Evolutionary conservation across 1,140 invertebrate species (phyloP).

Genomic region (Idris sp.): DNA sequence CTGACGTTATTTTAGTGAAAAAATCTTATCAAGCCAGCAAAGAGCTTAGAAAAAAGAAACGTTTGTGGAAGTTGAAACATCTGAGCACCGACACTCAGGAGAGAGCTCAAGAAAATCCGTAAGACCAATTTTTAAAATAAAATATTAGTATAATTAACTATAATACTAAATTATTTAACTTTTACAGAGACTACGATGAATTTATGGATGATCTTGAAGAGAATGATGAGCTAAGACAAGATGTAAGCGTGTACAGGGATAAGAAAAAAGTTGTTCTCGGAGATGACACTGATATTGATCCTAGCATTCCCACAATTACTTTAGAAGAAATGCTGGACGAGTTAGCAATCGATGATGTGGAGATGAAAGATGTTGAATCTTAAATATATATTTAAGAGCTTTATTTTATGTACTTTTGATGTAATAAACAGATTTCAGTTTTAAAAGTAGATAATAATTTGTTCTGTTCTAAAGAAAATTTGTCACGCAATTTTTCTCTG

Average conservation of each 20-base stretch:
- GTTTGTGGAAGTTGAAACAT: conserved; percentile 96
- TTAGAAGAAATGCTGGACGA: conserved; percentile 99
- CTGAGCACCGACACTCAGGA: conserved; percentile 85
- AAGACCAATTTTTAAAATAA: neutral
- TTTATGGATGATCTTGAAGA: conserved; percentile 99
- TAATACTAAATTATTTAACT: neutral
- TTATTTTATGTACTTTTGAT: no score
- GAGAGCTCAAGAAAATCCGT: conserved; percentile 84
- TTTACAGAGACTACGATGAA: conserved; percentile 89
- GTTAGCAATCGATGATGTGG: conserved; percentile 87
- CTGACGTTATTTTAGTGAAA: conserved; percentile 96
- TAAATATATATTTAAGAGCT: no score
- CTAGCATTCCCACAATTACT: conserved; percentile 89
- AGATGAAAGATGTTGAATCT: conserved; percentile 79
- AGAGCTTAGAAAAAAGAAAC: conserved; percentile 82
- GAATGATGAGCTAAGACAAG: conserved; percentile 90
- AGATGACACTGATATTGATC: conserved; percentile 81
- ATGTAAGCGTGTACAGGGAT: conserved; percentile 96
- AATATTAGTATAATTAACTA: no score
- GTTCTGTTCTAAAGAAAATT: no score
- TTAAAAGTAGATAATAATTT: no score
- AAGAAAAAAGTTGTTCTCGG: conserved; percentile 80
- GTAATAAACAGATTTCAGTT: no score
- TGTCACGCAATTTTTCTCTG: no score
- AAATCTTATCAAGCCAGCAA: conserved; percentile 90